Base-by-base conservation (phyloP, 2,797 vertebrate species). In the Poeciliopsis infans region DNA sequence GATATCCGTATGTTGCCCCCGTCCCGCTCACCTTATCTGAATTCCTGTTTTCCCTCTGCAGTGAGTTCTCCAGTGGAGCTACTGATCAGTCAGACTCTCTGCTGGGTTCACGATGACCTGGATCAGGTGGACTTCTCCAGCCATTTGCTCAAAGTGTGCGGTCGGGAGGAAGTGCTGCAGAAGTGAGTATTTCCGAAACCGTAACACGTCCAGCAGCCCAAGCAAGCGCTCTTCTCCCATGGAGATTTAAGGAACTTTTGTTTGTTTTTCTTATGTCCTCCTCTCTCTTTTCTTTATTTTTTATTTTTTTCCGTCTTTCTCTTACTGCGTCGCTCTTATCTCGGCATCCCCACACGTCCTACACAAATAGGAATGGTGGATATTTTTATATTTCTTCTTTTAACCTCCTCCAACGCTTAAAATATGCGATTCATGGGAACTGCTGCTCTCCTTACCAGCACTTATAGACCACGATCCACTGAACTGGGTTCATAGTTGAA, bases 61-160 rank as follows among this genome's bases (percentile, higher is more conserved):
- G 98, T 97, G 95, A 98, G 96, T 91, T 99, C 98, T 87, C 97
- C 97, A 28, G 97, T 99, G 84, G 98, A 99, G 93, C 93, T 99
- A 86, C 90, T 99, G 85, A 98, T 99, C 93, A 98, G 98, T 94
- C 98, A 99, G 94, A 98, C 98, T 33, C 96, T 99, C 80, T 99
- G 98, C 89, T 99, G 98, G 98, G 97, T 97, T 57, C 98, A 99
- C 10, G 98, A 99, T 90, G 97, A 99, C 93, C 95, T 99, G 92
- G 98, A 97, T 92, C 96, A 97, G 94, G 96, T 99, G 83, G 97
- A 99, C 91, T 97, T 98, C 91, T 95, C 96, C 94, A 98, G 96
- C 93, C 98, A 99, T 86, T 92, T 99, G 94, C 96, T 99, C 86
- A 99, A 99, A 95, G 97, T 99, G 86, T 99, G 97, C 76, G 98